A percentile compares a stretch with the other conserved stretches of the same genome.
Conservation (phyloP, 2,113 vertebrate species). For the Galeopterus variegatus region DNA sequence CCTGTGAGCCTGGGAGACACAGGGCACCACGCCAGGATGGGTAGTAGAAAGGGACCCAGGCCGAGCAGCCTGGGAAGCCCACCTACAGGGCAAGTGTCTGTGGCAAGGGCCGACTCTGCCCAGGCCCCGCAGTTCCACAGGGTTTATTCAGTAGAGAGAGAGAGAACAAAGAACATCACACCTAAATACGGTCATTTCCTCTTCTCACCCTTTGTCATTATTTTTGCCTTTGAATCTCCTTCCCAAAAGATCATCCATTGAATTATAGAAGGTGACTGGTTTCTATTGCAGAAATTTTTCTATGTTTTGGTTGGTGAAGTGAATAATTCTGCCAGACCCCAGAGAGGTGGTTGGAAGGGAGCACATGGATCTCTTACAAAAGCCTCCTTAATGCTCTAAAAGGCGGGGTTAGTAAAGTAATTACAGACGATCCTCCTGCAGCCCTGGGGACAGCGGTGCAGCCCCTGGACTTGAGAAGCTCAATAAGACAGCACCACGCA, state of each 20-base stretch:
- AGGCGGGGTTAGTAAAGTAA: neutral
- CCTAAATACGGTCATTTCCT: neutral
- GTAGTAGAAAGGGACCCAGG: neutral
- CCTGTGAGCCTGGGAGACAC: neutral
- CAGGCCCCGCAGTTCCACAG: rapidly evolving
- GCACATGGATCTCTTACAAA: rapidly evolving
- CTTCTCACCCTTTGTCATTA: neutral
- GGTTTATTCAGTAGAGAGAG: neutral
- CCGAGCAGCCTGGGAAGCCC: neutral
- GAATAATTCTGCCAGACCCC: neutral
- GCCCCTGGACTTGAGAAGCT: neutral
- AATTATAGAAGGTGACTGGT: too few relatives aligned
- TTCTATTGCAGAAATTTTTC: too few relatives aligned
- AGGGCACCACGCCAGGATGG: rapidly evolving
- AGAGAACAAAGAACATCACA: rapidly evolving
- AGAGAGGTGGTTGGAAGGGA: neutral
- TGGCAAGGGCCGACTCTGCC: too few relatives aligned
- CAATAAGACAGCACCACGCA: neutral
- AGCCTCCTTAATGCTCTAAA: neutral
- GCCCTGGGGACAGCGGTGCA: neutral
- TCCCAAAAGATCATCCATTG: neutral
- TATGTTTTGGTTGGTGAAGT: too few relatives aligned
- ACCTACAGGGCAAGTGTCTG: rapidly evolving
- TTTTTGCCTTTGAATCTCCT: neutral
- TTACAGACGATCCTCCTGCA: rapidly evolving